phyloP scores from a whole-genome alignment of 1,140 invertebrate genomes.

The Drosophila pseudoobscura region DNA sequence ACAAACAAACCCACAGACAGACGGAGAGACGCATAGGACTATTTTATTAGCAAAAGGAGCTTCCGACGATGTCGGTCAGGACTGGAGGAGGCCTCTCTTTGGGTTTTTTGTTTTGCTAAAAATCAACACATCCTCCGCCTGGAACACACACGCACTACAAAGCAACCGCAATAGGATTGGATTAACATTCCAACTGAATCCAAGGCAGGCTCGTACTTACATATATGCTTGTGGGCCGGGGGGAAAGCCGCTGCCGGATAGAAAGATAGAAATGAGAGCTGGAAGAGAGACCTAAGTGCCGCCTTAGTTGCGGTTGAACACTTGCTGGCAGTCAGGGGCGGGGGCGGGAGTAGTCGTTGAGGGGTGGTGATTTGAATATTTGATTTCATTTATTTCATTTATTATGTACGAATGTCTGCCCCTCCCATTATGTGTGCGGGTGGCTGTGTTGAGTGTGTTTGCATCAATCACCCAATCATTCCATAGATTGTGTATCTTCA shows the following conservation, averaged over 20 bases:
- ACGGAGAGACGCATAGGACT: slow-evolving; percentile 17
- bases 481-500: neutral
- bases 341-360: neutral
- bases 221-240: too few relatives aligned
- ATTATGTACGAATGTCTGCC: slow-evolving; percentile 11
- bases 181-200: slow-evolving; percentile 69
- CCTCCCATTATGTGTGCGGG: neutral
- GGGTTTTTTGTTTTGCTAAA: slow-evolving; percentile 16
- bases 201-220: slow-evolving; percentile 1
- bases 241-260: neutral
- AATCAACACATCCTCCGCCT: slow-evolving; percentile 59
- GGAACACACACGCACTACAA: slow-evolving; percentile 50
- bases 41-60: slow-evolving; percentile 64
- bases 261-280: neutral
- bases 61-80: slow-evolving; percentile 10
- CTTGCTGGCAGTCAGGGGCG: slow-evolving; percentile 32
- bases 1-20: slow-evolving; percentile 15
- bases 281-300: slow-evolving; percentile 37
- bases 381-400: slow-evolving; percentile 57
- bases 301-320: slow-evolving; percentile 74
- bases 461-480: slow-evolving; percentile 27
- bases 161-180: slow-evolving; percentile 78
- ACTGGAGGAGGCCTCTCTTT: slow-evolving; percentile 1
- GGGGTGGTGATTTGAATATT: slow-evolving; percentile 62
- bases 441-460: slow-evolving; percentile 1